phyloP scores from a whole-genome alignment of 2,113 vertebrate genomes.

The Gambusia affinis region DNA sequence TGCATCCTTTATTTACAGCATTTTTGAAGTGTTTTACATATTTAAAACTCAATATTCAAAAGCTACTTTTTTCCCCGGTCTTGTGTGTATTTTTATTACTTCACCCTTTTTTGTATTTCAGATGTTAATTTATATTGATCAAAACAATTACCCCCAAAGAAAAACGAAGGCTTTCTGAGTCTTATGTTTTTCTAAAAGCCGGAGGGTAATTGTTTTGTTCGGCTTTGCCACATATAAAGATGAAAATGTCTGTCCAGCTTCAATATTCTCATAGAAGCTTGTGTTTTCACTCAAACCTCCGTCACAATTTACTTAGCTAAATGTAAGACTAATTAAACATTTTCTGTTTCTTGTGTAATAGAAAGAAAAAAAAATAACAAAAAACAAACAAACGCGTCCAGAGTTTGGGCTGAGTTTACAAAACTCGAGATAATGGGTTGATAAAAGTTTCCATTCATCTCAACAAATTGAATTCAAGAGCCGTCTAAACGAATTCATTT shows the following conservation, averaged over 20 bases:
- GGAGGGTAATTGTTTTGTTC: neutral
- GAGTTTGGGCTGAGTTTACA: neutral
- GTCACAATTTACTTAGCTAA: neutral
- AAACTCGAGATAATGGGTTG: too few relatives aligned
- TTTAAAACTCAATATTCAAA: neutral
- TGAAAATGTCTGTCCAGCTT: neutral
- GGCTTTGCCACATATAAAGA: neutral
- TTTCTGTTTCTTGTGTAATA: neutral
- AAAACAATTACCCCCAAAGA: neutral
- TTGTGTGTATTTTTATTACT: neutral
- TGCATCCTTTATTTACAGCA: too few relatives aligned
- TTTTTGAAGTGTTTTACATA: neutral
- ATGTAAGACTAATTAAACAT: neutral
- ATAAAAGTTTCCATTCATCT: neutral
- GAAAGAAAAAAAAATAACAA: neutral
- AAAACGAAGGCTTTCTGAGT: neutral
- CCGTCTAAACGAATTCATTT: neutral
- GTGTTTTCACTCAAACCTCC: neutral
- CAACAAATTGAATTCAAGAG: neutral
- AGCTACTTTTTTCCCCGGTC: neutral
- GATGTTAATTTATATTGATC: neutral
- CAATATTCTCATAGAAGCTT: neutral
- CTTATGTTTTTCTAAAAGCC: neutral
- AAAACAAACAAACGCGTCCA: neutral
- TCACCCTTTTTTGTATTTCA: neutral